These are phyloP conservation scores for Spinibarbus caldwelli DNA, from an alignment of 2,797 vertebrate genomes.

Conservation along the genomic window DNA sequence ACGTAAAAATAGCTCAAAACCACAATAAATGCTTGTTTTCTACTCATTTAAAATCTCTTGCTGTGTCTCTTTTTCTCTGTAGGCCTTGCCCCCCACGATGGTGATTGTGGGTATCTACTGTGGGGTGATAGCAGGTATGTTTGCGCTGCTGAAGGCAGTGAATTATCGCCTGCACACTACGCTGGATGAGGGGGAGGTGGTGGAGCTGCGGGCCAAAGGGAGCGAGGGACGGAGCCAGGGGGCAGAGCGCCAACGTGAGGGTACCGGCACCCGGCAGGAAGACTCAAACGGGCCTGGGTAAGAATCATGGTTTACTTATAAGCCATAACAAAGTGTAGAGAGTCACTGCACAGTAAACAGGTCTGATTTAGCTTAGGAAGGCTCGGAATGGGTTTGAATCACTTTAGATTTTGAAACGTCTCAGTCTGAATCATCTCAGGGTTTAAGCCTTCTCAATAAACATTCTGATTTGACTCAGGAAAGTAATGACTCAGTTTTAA, in stretches of 20 bases:
- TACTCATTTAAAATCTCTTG: not conserved
- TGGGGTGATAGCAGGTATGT: conserved; percentile 93
- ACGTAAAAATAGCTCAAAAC: not conserved
- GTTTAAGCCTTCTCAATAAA: not conserved
- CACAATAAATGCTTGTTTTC: not conserved
- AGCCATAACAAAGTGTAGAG: not conserved
- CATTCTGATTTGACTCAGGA: not conserved
- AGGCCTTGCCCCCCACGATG: conserved; percentile 97
- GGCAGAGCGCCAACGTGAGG: conserved; percentile 81
- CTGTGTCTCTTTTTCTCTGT: not conserved
- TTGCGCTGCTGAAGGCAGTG: conserved; percentile 94
- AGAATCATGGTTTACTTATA: conserved; percentile 66
- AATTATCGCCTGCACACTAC: conserved; percentile 97
- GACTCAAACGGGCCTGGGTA: conserved; percentile 96
- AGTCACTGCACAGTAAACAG: not conserved
- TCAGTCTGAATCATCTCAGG: not conserved
- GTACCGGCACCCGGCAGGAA: conserved; percentile 80
- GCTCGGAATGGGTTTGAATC: not conserved
- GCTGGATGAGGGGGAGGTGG: conserved; percentile 96
- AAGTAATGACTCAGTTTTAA: not conserved
- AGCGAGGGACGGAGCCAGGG: conserved; percentile 80
- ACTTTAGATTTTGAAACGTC: not conserved
- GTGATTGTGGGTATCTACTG: conserved; percentile 98
- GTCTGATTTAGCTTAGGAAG: not conserved
- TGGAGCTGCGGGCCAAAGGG: conserved; percentile 88